phyloP scores from a whole-genome alignment of 2,888 invertebrate genomes.

The Sesia bembeciformis region DNA sequence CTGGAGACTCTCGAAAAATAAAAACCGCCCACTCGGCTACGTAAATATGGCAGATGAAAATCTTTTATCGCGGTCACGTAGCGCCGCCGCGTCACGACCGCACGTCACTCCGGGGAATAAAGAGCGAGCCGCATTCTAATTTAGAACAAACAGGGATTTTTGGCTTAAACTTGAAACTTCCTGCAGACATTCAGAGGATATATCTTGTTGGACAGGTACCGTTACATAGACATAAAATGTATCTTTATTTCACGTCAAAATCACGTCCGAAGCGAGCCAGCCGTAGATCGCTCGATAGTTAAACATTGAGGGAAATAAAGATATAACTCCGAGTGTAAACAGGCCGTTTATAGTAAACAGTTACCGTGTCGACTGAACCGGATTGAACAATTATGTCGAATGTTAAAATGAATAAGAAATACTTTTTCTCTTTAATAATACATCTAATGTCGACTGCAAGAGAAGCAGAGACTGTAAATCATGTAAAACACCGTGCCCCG shows the following conservation, averaged over 20 bases:
- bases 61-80: conserved; percentile 75
- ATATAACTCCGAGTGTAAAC: conserved; percentile 50
- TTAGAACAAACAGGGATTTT: conserved; percentile 62
- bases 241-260: conserved; percentile 54
- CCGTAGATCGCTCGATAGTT: conserved; percentile 35
- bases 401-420: conserved; percentile 58
- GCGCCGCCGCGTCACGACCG: conserved; percentile 67
- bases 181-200: conserved; percentile 33
- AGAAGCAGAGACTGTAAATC: conserved; percentile 59
- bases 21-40: conserved; percentile 71
- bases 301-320: conserved; percentile 40
- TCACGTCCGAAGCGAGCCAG: conserved; percentile 34
- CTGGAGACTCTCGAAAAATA: conserved; percentile 64
- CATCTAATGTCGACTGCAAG: conserved; percentile 56
- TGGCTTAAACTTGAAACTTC: conserved; percentile 43
- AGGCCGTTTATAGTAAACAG: conserved; percentile 35
- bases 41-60: conserved; percentile 74
- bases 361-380: conserved; percentile 43
- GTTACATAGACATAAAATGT: conserved; percentile 41
- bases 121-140: conserved; percentile 68
- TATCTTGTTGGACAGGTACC: conserved; percentile 36
- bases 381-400: conserved; percentile 54
- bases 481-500: conserved; percentile 46
- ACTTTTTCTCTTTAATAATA: conserved; percentile 63
- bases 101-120: conserved; percentile 67